Percentiles rank a stretch among this genome's conserved stretches.
Evolutionary conservation across 2,888 invertebrate species (phyloP).

Genomic region (Seira sanloemensis): DNA sequence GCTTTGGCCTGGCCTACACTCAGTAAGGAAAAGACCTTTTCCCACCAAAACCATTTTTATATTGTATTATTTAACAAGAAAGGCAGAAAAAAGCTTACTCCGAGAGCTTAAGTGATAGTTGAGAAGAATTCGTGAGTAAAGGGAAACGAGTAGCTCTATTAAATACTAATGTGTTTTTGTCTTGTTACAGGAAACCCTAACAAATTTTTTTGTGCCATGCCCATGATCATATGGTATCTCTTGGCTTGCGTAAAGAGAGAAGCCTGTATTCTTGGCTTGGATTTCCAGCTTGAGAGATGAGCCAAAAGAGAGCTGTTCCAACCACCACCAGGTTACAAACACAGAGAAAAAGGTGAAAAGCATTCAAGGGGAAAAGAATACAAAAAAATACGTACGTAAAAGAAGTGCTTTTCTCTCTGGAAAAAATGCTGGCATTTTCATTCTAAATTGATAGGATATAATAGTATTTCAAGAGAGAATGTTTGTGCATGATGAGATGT

Average conservation of each 20-base stretch:
- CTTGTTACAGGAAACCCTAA: not conserved
- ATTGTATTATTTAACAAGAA: not conserved
- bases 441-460: not conserved
- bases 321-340: not conserved
- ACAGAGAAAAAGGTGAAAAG: not conserved
- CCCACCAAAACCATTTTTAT: not conserved
- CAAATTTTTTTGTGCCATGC: not conserved
- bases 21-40: too few relatives aligned
- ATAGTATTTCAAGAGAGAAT: not conserved
- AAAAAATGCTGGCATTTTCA: not conserved
- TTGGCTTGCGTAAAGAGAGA: not conserved
- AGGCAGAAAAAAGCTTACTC: not conserved
- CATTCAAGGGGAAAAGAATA: not conserved
- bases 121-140: not conserved
- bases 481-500: not conserved
- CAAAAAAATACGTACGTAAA: not conserved
- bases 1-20: not conserved
- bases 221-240: not conserved
- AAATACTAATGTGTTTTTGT: slow-evolving; percentile 35
- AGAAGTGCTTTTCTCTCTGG: slow-evolving; percentile 8
- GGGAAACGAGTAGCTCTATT: not conserved
- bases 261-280: not conserved
- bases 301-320: slow-evolving; percentile 23
- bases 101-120: not conserved
- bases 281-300: too few relatives aligned